Conservation (phyloP, 2,888 invertebrate genomes). For the Vanessa cardui region DNA sequence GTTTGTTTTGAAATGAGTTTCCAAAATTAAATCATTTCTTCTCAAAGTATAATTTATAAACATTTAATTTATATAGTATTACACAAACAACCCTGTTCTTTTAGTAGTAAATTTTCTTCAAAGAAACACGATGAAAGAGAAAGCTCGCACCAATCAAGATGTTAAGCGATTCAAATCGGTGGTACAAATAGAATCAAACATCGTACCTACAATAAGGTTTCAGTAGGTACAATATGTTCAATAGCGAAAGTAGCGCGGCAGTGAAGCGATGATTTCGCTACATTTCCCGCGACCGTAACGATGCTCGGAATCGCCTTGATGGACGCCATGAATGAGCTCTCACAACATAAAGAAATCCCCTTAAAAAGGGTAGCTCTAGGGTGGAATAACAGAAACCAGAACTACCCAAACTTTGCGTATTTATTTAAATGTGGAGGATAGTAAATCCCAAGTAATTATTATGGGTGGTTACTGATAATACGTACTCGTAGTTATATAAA, state of each 20-base stretch:
- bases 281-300: constrained; percentile 85
- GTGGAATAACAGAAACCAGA: constrained; percentile 59
- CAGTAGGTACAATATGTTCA: constrained; percentile 76
- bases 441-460: too few species aligned
- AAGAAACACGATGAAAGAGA: not conserved
- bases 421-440: not conserved
- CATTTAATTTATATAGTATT: not conserved
- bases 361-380: constrained; percentile 81
- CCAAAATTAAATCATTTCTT: not conserved
- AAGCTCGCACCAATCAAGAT: constrained; percentile 9
- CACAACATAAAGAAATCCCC: constrained; percentile 84
- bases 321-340: constrained; percentile 85
- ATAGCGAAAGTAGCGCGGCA: constrained; percentile 62
- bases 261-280: constrained; percentile 82
- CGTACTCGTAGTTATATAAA: too few species aligned
- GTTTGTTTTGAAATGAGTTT: constrained; percentile 2
- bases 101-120: not conserved
- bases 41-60: not conserved
- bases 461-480: too few species aligned
- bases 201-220: constrained; percentile 54
- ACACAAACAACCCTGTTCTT: not conserved
- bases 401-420: constrained; percentile 45
- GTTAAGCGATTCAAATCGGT: constrained; percentile 39
- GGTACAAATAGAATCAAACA: constrained; percentile 68
- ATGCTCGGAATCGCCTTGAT: constrained; percentile 85